A percentile compares a stretch with the other conserved stretches of the same genome.
Evolutionary conservation across 2,888 invertebrate species (phyloP).

Genomic region (Polyommatus icarus): DNA sequence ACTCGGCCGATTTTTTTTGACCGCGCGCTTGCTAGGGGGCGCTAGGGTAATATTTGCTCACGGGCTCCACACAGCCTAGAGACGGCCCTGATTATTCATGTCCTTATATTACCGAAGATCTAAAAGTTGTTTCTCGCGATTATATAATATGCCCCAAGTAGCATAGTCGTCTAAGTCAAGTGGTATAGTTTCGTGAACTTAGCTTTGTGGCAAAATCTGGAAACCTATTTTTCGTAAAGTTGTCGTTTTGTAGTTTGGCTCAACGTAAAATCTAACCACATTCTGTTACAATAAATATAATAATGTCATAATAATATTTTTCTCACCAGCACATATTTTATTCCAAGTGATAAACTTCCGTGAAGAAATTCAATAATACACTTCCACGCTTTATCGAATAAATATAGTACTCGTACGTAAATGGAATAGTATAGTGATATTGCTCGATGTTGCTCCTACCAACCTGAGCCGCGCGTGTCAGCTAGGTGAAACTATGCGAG

Average conservation of each 20-base stretch:
- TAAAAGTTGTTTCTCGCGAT: not conserved
- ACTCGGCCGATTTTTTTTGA: too few relatives aligned
- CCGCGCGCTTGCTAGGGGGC: too few relatives aligned
- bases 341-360: not conserved
- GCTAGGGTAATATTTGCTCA: too few relatives aligned
- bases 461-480: slow-evolving; percentile 55
- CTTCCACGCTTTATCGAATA: slow-evolving; percentile 10
- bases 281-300: not conserved
- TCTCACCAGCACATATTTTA: not conserved
- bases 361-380: not conserved
- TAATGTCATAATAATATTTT: not conserved
- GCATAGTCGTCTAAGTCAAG: not conserved
- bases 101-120: too few relatives aligned
- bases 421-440: slow-evolving; percentile 36
- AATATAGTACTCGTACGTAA: slow-evolving; percentile 12
- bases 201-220: not conserved
- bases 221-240: not conserved
- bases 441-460: slow-evolving; percentile 43
- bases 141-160: not conserved
- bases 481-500: slow-evolving; percentile 58
- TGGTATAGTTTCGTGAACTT: too few relatives aligned
- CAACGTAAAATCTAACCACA: not conserved
- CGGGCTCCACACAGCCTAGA: too few relatives aligned
- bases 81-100: too few relatives aligned
- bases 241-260: not conserved